Percentiles rank a stretch among this genome's conserved stretches.
phyloP scores from a whole-genome alignment of 2,888 invertebrate genomes.

The Chymomyza amoena region DNA sequence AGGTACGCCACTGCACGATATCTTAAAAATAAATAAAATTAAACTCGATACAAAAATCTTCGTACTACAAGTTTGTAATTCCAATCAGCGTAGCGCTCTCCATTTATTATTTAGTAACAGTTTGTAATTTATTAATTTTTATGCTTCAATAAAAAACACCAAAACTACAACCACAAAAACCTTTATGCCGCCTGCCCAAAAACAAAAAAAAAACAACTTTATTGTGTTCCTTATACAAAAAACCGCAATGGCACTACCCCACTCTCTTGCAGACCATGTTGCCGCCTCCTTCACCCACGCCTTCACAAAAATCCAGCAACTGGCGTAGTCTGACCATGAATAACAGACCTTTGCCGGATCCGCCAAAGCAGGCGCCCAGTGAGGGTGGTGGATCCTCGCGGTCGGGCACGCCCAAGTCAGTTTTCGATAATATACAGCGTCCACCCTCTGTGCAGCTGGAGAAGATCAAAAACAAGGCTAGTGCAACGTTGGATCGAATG shows the following conservation, averaged over 20 bases:
- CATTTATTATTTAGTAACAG: constrained; percentile 56
- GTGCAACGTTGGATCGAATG: constrained; percentile 78
- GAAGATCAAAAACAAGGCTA: constrained; percentile 78
- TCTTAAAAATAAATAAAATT: constrained; percentile 66
- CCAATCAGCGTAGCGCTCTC: constrained; percentile 22
- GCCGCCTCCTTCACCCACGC: constrained; percentile 72
- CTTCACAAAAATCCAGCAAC: constrained; percentile 62
- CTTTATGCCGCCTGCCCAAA: constrained; percentile 36
- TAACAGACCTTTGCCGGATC: constrained; percentile 81
- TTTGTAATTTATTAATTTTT: constrained; percentile 59
- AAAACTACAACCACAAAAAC: constrained; percentile 26
- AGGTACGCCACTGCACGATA: constrained; percentile 79
- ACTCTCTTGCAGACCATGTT: constrained; percentile 49
- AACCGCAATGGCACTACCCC: constrained; percentile 22
- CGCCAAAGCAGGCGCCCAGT: constrained; percentile 77
- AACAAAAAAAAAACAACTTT: constrained; percentile 5
- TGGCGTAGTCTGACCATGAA: constrained; percentile 58
- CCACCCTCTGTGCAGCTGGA: constrained; percentile 78
- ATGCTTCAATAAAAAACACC: constrained; percentile 67
- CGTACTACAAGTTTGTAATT: constrained; percentile 29
- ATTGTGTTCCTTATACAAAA: constrained; percentile 5
- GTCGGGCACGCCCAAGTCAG: constrained; percentile 76
- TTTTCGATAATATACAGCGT: constrained; percentile 77
- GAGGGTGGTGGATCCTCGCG: constrained; percentile 75
- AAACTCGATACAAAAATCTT: constrained; percentile 37